Evolutionary conservation across 1,140 invertebrate species (phyloP), one percentile per base, ranked within the genome.

Genomic region (Penaeus japonicus): DNA sequence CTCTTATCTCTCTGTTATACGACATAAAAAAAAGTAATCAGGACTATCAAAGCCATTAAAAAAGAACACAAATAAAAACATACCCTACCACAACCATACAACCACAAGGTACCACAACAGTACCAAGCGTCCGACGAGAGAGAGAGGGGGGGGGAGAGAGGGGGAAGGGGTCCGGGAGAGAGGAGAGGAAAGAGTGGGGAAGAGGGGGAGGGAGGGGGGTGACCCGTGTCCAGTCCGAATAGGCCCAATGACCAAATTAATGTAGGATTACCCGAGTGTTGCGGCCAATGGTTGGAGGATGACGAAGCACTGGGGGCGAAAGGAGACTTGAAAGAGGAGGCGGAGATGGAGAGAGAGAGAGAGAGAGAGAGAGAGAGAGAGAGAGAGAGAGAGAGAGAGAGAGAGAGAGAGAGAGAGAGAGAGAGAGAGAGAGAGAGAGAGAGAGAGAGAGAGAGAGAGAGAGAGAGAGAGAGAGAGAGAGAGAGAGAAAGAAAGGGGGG

Each of bases 161-260:
- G 35, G 27, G 35, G 70, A 65, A 27, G 30, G n/a, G n/a, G n/a
- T n/a, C n/a, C n/a, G 70, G 10, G 70, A 30, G 70, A 30, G 70
- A 73, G 70, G 32, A 32, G 32, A 32, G 18, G 65, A 65, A 32
- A 27, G 70, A 15, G 70, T 30, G n/a, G 65, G 65, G 39, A 57
- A 24, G 53, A 55, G 35, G 27, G 39, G 75, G 7, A 20, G 35
- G 57, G 4, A 27, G 27, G 24, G 75, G 15, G 75, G 30, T 47
- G 53, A 47, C 17, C 65, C 47, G 65, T 73, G 59, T 83, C 59
- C 57, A 30, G 1, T 15, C 35, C 30, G 32, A 12, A 24, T 22
- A 53, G 55, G 55, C 78, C 85, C 78, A 53, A 75, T 78, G 85
- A 79, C 85, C 75, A 84, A 47, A 84, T 84, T 84, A 84, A 75